A percentile compares a stretch with the other conserved stretches of the same genome.
Conservation (phyloP, 2,888 invertebrate species). For the Incurvaria masculella region DNA sequence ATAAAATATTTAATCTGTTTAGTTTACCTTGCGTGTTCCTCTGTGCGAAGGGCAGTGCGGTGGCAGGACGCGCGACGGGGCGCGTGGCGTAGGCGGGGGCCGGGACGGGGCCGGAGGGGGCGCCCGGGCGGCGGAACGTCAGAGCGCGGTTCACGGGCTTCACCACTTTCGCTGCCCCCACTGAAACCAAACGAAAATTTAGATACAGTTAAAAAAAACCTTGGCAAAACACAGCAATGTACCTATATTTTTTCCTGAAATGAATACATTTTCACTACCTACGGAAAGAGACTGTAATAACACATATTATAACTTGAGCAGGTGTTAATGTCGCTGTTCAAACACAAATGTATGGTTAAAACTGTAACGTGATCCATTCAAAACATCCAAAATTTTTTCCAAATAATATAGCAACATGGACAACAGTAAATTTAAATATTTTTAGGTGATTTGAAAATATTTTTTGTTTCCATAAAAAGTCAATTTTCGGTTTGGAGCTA, state of each 20-base stretch:
- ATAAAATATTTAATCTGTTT: not conserved
- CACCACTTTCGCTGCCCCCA: constrained; percentile 24
- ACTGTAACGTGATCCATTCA: no score
- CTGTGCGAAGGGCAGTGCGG: constrained; percentile 29
- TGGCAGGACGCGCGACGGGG: constrained; percentile 40
- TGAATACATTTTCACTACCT: no score
- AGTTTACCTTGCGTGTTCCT: constrained; percentile 33
- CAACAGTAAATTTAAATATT: not conserved
- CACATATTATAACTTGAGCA: no score
- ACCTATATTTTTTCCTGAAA: no score
- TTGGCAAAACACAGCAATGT: constrained; percentile 2
- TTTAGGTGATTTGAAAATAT: no score
- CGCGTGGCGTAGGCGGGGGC: constrained; percentile 11
- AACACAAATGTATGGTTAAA: no score
- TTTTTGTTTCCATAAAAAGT: no score
- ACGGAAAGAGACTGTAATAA: no score
- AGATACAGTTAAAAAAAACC: constrained; percentile 2
- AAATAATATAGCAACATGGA: not conserved
- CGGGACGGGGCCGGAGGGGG: constrained; percentile 4
- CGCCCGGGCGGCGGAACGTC: constrained; percentile 27
- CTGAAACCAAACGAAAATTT: not conserved
- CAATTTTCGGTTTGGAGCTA: no score
- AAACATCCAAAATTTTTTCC: not conserved
- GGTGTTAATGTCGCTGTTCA: no score
- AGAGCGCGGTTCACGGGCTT: constrained; percentile 38